Base-by-base conservation (phyloP, 1,140 invertebrate genomes). In the Vollenhovia emeryi region DNA sequence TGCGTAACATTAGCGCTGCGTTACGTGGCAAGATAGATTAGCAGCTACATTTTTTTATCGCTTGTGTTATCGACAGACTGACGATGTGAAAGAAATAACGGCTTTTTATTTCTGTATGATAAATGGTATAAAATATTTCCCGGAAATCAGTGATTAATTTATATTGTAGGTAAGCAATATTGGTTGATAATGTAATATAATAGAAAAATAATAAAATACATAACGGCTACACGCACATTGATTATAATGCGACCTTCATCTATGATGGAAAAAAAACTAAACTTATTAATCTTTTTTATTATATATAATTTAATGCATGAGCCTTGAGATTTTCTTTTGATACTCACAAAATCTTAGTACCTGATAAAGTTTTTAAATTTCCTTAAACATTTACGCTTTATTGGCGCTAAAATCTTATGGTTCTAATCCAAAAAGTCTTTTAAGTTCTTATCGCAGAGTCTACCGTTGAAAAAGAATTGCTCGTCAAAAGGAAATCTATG, bases 401-500 rank as follows among this genome's bases (percentile, higher is more conserved):
- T 45, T 64, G 4, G 13, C 2, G n/a, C 9, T 64, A 3, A 33
- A 21, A 64, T 27, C 24, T 64, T 24, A 30, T 4, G 2, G 7
- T 18, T 33, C 21, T 33, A 33, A 79, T 68, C 6, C 3, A 3
- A 43, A 66, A 43, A 7, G 36, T 43, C 1, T 66, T 3, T 24
- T 43, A 45, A 43, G 30, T 57, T 13, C 7, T 43, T 43, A 24
- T 66, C 43, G 6, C 50, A 24, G 40, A 68, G 24, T 40, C 13
- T 36, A 0, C 15, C 15, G 1, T 50, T 5, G 52, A 52, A 13
- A 68, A 52, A 24, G n/a, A n/a, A 52, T 40, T 71, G 21, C 33
- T 52, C 48, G n/a, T 71, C 21, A 82, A 68, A 80, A 59, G 7
- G 21, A 33, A 82, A 82, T 30, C n/a, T 43, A 59, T 40, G 13